Evolutionary conservation across 64 coral and sea anemone species (phyloP).

Genomic region (Montipora capricornis): DNA sequence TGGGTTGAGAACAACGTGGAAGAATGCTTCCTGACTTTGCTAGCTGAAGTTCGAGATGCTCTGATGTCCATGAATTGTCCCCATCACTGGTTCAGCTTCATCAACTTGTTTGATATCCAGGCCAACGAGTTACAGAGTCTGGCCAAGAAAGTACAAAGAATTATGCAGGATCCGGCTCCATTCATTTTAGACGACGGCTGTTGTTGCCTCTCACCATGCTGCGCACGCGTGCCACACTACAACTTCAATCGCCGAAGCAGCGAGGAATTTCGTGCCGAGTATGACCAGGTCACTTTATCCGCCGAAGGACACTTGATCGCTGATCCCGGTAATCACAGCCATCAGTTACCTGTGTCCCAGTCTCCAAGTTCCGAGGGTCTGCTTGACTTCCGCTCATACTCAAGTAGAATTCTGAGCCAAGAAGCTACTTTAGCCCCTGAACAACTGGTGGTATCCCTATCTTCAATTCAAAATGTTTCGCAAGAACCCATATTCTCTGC

Average conservation of each 20-base stretch:
- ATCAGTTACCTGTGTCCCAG: slow-evolving; percentile 23
- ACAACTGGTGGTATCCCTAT: too few species aligned
- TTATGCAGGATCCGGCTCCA: slow-evolving; percentile 22
- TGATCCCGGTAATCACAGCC: neutral
- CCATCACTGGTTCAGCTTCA: slow-evolving; percentile 62
- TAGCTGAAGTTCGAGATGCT: slow-evolving; percentile 39
- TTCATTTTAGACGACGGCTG: too few species aligned
- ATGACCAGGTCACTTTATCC: too few species aligned
- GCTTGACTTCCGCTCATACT: neutral
- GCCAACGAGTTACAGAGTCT: neutral
- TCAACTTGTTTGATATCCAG: slow-evolving; percentile 51
- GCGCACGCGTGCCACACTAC: too few species aligned
- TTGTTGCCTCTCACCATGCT: too few species aligned
- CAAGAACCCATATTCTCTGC: too few species aligned
- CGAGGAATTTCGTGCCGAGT: neutral
- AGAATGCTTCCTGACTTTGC: slow-evolving; percentile 49
- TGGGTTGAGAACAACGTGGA: slow-evolving; percentile 61
- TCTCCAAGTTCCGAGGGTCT: neutral
- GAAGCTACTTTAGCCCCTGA: too few species aligned
- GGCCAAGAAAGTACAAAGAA: slow-evolving; percentile 38
- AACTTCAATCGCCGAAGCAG: neutral
- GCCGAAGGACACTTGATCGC: too few species aligned
- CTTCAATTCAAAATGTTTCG: too few species aligned
- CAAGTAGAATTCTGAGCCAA: too few species aligned
- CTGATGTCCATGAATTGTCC: slow-evolving; percentile 18